These are phyloP conservation scores for Rallus crepitans DNA, from an alignment of 2,797 vertebrate genomes.

Conservation along the genomic window DNA sequence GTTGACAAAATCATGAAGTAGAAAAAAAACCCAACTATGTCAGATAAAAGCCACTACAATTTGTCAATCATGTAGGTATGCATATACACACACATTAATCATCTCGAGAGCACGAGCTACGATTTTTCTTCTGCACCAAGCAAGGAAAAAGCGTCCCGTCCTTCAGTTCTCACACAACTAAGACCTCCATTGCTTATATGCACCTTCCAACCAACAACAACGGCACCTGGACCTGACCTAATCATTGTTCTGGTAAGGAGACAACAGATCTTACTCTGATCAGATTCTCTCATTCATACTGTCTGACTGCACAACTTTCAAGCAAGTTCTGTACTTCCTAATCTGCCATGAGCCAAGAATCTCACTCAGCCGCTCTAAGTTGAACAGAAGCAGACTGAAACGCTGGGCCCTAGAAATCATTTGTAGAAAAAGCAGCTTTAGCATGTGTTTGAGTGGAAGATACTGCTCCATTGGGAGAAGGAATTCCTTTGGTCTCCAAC, in stretches of 20 bases:
- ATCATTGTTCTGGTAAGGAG: not conserved
- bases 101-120: not conserved
- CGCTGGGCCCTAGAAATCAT: not conserved
- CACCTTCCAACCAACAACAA: not conserved
- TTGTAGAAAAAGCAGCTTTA: constrained; percentile 5
- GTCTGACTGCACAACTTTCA: not conserved
- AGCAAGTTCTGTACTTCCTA: not conserved
- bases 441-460: not conserved
- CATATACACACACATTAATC: not conserved
- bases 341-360: not conserved
- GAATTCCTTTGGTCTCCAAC: constrained; percentile 32
- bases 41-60: not conserved
- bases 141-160: not conserved
- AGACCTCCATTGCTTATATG: not conserved
- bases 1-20: not conserved
- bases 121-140: not conserved
- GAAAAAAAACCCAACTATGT: not conserved
- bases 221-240: not conserved
- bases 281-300: not conserved
- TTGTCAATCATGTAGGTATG: not conserved
- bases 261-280: not conserved
- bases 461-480: not conserved
- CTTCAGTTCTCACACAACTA: not conserved
- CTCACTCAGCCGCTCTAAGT: not conserved
- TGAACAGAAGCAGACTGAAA: not conserved